Evolutionary conservation across 2,113 vertebrate genomes (phyloP).

Genomic region (Silurus glanis): DNA sequence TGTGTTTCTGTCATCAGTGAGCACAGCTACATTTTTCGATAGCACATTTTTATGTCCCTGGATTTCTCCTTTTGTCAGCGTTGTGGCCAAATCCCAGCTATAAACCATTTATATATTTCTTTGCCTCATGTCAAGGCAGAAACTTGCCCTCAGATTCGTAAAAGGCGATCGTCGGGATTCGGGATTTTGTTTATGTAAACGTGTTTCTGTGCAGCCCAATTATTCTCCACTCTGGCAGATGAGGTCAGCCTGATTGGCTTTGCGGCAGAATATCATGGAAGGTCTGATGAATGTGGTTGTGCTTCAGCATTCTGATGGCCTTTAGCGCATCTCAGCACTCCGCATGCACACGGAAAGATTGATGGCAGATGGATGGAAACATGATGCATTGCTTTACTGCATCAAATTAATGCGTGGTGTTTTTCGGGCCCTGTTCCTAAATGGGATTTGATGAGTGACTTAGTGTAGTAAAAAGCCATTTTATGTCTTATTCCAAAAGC

Average conservation of each 20-base stretch:
- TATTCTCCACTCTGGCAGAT: neutral
- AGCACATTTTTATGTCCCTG: neutral
- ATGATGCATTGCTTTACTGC: neutral
- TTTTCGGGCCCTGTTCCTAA: neutral
- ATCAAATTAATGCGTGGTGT: neutral
- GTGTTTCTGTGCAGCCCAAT: slow-evolving; percentile 1
- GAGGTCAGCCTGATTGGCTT: slow-evolving; percentile 41
- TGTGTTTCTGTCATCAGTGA: neutral
- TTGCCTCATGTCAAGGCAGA: neutral
- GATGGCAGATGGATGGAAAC: slow-evolving; percentile 14
- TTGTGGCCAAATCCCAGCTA: neutral
- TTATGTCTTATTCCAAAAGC: neutral
- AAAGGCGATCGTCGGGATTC: neutral
- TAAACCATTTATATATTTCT: neutral
- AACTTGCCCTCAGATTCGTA: neutral
- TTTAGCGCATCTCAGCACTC: slow-evolving; percentile 2
- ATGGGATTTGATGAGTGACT: neutral
- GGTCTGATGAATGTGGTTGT: slow-evolving; percentile 46
- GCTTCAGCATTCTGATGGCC: slow-evolving; percentile 38
- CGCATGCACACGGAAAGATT: slow-evolving; percentile 6
- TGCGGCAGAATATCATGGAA: slow-evolving; percentile 41
- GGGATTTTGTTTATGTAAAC: slow-evolving; percentile 2
- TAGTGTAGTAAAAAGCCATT: neutral
- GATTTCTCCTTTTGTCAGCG: neutral
- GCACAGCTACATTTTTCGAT: neutral